Conservation (phyloP, 2,888 invertebrate genomes). For the Helleia helle region DNA sequence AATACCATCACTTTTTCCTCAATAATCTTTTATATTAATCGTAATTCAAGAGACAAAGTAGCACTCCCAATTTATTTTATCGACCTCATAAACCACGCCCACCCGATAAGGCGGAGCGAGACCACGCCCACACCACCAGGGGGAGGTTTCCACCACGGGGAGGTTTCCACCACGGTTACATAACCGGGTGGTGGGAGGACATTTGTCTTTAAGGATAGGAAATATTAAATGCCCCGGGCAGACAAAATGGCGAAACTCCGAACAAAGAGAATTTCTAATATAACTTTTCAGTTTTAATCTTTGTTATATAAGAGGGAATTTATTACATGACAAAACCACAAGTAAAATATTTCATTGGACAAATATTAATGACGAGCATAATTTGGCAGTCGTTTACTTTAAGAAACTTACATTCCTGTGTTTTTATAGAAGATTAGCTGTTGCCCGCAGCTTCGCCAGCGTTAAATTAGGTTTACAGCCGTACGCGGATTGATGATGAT, state of each 20-base stretch:
- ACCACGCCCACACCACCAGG: conserved; percentile 18
- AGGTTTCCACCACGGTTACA: conserved; percentile 27
- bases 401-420: too few relatives aligned
- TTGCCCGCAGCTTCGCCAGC: too few relatives aligned
- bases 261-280: conserved; percentile 8
- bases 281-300: conserved; percentile 3
- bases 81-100: conserved; percentile 18
- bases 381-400: too few relatives aligned
- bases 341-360: too few relatives aligned
- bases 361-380: too few relatives aligned
- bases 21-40: conserved; percentile 11
- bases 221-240: conserved; percentile 51
- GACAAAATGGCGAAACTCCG: conserved; percentile 19
- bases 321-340: too few relatives aligned
- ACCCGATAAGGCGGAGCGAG: conserved; percentile 6
- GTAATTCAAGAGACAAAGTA: conserved; percentile 20
- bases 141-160: conserved; percentile 7
- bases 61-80: conserved; percentile 14
- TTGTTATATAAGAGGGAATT: neutral
- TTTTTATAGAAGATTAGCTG: too few relatives aligned
- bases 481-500: too few relatives aligned
- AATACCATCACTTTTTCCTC: too few relatives aligned
- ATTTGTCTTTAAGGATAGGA: conserved; percentile 45
- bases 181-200: conserved; percentile 51
- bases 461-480: too few relatives aligned